Evolutionary conservation across 1,140 invertebrate species (phyloP).

Genomic region (Drosophila tristis): DNA sequence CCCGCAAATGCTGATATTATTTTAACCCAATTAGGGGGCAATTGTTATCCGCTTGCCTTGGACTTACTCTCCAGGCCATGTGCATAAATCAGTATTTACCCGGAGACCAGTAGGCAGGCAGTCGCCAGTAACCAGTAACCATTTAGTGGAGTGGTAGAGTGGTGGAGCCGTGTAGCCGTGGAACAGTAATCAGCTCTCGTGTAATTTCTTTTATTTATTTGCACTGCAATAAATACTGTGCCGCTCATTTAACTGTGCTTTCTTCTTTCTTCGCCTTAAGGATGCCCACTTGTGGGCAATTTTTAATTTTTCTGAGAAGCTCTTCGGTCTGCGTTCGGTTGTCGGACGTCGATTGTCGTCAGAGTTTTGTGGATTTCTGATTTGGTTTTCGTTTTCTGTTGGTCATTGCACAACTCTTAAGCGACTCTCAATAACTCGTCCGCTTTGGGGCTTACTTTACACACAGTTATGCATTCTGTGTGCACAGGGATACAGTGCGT

Average conservation of each 20-base stretch:
- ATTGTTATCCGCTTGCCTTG: conserved; percentile 25
- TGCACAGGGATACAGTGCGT: too few relatives aligned
- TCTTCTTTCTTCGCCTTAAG: conserved; percentile 62
- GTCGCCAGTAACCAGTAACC: conserved; percentile 11
- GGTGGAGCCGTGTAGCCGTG: neutral
- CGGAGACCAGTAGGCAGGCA: neutral
- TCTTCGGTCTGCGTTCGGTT: conserved; percentile 4
- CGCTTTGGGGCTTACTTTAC: conserved; percentile 5
- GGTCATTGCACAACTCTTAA: conserved; percentile 59
- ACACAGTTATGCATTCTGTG: neutral
- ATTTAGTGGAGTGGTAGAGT: neutral
- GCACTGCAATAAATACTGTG: conserved; percentile 65
- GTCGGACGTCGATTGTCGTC: neutral
- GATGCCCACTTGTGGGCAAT: conserved; percentile 21
- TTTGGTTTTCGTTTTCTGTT: conserved; percentile 37
- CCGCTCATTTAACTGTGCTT: conserved; percentile 61
- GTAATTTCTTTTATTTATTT: conserved; percentile 69
- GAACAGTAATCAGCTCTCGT: conserved; percentile 26
- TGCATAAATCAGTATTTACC: conserved; percentile 69
- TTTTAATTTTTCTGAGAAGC: conserved; percentile 66
- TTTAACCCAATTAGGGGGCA: conserved; percentile 55
- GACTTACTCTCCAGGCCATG: conserved; percentile 31
- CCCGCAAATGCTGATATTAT: conserved; percentile 42
- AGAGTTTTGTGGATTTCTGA: neutral
- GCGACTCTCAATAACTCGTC: conserved; percentile 3